These are phyloP conservation scores for Falco biarmicus DNA, from an alignment of 2,797 vertebrate species.

Conservation along the genomic window DNA sequence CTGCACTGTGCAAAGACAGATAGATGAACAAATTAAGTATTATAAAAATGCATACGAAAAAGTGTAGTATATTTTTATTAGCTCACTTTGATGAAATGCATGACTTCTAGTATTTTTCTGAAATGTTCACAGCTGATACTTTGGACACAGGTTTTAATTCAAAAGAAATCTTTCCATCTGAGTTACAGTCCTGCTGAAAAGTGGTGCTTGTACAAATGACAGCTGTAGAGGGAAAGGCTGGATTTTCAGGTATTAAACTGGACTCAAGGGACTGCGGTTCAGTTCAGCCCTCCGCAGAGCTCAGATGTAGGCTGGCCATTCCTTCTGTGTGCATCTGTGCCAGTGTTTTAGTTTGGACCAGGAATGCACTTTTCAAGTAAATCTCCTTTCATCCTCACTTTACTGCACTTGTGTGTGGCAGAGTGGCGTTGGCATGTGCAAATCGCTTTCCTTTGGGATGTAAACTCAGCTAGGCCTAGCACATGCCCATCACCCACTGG, in stretches of 20 bases:
- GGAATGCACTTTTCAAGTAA: neutral
- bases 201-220: no score
- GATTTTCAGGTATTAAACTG: neutral
- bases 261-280: neutral
- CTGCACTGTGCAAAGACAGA: neutral
- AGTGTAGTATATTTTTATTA: neutral
- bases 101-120: neutral
- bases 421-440: neutral
- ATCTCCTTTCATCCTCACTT: neutral
- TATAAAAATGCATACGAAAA: neutral
- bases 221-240: neutral
- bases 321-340: neutral
- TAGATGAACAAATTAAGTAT: neutral
- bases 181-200: neutral
- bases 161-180: neutral
- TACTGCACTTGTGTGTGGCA: accelerated
- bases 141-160: neutral
- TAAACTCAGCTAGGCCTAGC: no score
- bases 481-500: accelerated
- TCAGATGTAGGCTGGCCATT: neutral
- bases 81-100: neutral
- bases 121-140: neutral
- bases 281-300: neutral
- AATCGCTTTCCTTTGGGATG: neutral
- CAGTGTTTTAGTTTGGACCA: neutral